Evolutionary conservation across 2,888 invertebrate genomes (phyloP).

Genomic region (Drosophila diplacantha): DNA sequence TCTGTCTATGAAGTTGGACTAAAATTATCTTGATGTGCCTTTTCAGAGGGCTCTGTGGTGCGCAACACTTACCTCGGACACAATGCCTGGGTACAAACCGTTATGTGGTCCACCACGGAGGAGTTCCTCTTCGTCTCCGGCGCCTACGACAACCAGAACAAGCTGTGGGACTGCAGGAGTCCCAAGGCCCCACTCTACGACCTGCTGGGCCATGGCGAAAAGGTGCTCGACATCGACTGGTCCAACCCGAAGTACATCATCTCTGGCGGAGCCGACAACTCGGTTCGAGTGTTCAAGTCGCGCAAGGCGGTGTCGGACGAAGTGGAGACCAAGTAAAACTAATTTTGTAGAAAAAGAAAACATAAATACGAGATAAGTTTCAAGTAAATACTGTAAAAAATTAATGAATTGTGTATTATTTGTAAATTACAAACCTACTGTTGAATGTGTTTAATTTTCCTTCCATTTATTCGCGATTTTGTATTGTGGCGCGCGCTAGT

Average conservation of each 20-base stretch:
- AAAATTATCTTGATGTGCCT: neutral
- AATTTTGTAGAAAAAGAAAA: constrained; percentile 16
- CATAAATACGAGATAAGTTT: constrained; percentile 13
- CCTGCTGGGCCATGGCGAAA: constrained; percentile 94
- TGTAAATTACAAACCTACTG: neutral
- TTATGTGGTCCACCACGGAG: constrained; percentile 90
- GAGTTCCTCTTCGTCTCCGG: constrained; percentile 94
- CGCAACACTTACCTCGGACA: constrained; percentile 92
- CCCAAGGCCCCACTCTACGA: constrained; percentile 95
- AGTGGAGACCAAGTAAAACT: constrained; percentile 43
- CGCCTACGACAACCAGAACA: constrained; percentile 92
- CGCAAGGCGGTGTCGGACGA: constrained; percentile 61
- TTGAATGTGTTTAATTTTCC: too few relatives aligned
- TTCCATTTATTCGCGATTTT: too few relatives aligned
- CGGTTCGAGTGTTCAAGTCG: constrained; percentile 90
- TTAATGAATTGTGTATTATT: neutral
- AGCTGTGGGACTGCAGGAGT: constrained; percentile 97
- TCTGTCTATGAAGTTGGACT: too few relatives aligned
- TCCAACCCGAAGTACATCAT: constrained; percentile 89
- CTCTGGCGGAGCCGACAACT: constrained; percentile 96
- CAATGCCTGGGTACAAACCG: constrained; percentile 93
- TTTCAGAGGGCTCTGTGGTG: constrained; percentile 89
- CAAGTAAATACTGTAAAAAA: constrained; percentile 23
- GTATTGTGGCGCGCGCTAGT: too few relatives aligned
- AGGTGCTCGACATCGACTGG: constrained; percentile 96